Conservation (phyloP, 2,888 invertebrate species). For the Drosophila buzzatii region DNA sequence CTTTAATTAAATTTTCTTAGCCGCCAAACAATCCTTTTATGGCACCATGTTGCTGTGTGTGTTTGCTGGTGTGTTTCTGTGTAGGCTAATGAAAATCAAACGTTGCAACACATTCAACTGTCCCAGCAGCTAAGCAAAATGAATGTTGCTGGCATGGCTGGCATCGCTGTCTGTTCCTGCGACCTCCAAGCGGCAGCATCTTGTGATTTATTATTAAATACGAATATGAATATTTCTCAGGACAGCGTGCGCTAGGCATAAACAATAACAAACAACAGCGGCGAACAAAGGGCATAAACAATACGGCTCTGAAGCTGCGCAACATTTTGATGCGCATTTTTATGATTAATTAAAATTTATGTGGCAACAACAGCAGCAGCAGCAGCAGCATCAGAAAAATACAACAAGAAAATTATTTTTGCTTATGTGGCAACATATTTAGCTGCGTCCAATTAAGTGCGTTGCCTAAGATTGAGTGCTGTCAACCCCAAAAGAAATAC, state of each 20-base stretch:
- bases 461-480: slow-evolving; percentile 47
- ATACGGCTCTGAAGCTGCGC: slow-evolving; percentile 34
- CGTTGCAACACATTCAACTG: slow-evolving; percentile 54
- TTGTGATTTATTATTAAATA: slow-evolving; percentile 80
- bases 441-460: slow-evolving; percentile 53
- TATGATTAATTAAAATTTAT: slow-evolving; percentile 81
- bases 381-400: background rate
- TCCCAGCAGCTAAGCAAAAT: slow-evolving; percentile 46
- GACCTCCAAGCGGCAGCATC: slow-evolving; percentile 58
- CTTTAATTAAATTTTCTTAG: slow-evolving; percentile 78
- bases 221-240: slow-evolving; percentile 75
- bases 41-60: slow-evolving; percentile 45
- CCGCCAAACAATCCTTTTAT: slow-evolving; percentile 77
- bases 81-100: slow-evolving; percentile 63
- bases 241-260: slow-evolving; percentile 48
- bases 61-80: slow-evolving; percentile 28
- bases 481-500: background rate
- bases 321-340: slow-evolving; percentile 73
- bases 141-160: slow-evolving; percentile 41
- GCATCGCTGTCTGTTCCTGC: slow-evolving; percentile 21
- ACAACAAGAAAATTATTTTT: slow-evolving; percentile 22
- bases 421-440: slow-evolving; percentile 25
- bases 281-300: slow-evolving; percentile 21
- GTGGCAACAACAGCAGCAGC: slow-evolving; percentile 36
- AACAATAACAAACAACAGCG: slow-evolving; percentile 17